These are phyloP conservation scores for Loris lydekkerianus DNA, from an alignment of 2,797 vertebrate genomes.

Conservation along the genomic window DNA sequence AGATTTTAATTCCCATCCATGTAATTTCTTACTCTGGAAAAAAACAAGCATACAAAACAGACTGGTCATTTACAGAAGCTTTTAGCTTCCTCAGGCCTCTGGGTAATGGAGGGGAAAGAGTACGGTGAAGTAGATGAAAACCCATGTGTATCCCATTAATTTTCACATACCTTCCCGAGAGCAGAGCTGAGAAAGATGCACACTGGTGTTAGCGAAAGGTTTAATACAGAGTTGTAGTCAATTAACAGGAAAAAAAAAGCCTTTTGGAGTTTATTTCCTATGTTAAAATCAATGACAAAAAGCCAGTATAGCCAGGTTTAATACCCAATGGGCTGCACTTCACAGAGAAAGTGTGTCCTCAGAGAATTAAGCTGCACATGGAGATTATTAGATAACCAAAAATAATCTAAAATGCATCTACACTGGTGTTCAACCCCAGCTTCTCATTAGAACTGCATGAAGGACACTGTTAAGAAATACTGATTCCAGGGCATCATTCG, in stretches of 20 bases:
- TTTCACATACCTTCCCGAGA: background rate
- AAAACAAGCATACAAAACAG: background rate
- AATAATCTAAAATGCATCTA: background rate
- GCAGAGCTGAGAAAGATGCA: background rate
- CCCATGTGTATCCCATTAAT: background rate
- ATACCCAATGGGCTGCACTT: background rate
- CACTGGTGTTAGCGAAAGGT: background rate
- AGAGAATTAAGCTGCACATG: background rate
- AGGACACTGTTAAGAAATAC: background rate
- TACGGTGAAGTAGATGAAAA: background rate
- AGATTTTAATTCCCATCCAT: background rate
- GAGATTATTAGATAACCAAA: background rate
- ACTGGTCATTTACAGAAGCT: background rate
- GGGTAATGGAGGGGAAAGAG: background rate
- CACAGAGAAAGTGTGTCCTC: constrained; percentile 11
- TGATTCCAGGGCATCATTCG: background rate
- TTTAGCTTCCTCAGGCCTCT: background rate
- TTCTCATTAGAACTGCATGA: background rate
- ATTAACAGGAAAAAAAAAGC: constrained; percentile 23
- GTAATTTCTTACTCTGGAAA: background rate
- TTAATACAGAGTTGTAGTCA: constrained; percentile 59
- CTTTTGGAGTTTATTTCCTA: constrained; percentile 48
- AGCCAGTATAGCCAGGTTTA: background rate
- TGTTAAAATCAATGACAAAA: constrained; percentile 69
- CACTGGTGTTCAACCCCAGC: background rate